Conservation (phyloP, 2,888 invertebrate species). For the Plagodis pulveraria region DNA sequence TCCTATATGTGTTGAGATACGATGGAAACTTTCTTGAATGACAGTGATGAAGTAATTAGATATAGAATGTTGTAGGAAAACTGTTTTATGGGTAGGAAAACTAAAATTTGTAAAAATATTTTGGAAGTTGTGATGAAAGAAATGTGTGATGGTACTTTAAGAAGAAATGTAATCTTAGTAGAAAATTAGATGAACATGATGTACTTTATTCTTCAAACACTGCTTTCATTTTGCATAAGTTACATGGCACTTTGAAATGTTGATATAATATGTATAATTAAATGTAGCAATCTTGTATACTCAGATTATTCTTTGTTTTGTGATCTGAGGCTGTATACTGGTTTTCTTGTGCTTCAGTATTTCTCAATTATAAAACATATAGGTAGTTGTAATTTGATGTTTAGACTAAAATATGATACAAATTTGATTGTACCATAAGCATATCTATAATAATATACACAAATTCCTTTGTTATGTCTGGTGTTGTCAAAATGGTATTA, state of each 20-base stretch:
- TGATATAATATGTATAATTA: too few species aligned
- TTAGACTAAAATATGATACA: not conserved
- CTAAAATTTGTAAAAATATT: not conserved
- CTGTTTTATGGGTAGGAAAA: constrained; percentile 14
- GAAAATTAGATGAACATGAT: not conserved
- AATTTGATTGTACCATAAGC: not conserved
- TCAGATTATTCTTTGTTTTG: not conserved
- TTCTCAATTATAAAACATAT: not conserved
- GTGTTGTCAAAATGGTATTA: constrained; percentile 17
- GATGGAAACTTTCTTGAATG: too few species aligned
- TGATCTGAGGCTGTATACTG: not conserved
- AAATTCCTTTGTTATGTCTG: constrained; percentile 22
- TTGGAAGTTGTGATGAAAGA: constrained; percentile 5
- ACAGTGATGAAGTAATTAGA: not conserved
- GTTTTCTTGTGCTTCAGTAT: not conserved
- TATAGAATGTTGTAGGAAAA: constrained; percentile 12
- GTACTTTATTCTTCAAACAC: not conserved
- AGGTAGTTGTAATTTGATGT: not conserved
- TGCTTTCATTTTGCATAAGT: not conserved
- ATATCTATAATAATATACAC: constrained; percentile 2
- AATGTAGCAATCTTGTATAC: too few species aligned
- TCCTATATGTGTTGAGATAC: too few species aligned
- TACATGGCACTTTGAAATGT: too few species aligned
- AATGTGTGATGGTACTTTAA: constrained; percentile 8
- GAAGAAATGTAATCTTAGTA: constrained; percentile 1